Percentiles rank a stretch among this genome's conserved stretches.
These are phyloP conservation scores for Danio albolineatus DNA, from an alignment of 2,797 vertebrate genomes.

Conservation along the genomic window DNA sequence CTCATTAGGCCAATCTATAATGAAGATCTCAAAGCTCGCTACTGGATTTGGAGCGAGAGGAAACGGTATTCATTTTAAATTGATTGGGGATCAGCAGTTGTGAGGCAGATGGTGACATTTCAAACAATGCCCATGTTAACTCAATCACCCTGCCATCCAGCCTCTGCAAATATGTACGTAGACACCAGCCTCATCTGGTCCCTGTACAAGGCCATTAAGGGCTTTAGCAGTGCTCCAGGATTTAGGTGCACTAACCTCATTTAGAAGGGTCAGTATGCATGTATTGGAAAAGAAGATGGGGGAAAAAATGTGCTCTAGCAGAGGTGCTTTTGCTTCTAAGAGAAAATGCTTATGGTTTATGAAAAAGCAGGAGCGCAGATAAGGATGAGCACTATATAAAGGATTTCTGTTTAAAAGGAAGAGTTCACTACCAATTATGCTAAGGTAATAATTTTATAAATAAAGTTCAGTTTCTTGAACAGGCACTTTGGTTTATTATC, in stretches of 20 bases:
- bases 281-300: neutral
- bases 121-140: constrained; percentile 61
- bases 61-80: constrained; percentile 63
- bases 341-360: neutral
- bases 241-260: constrained; percentile 41
- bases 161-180: constrained; percentile 53
- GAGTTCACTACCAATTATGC: neutral
- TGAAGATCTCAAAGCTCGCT: constrained; percentile 55
- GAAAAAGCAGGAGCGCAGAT: neutral
- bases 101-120: constrained; percentile 66
- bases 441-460: no score
- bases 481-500: no score
- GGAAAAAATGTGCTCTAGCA: neutral
- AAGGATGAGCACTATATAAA: neutral
- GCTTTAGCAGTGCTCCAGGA: constrained; percentile 45
- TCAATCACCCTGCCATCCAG: constrained; percentile 53
- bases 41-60: constrained; percentile 60
- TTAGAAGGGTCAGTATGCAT: constrained; percentile 35
- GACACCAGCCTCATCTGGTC: constrained; percentile 55
- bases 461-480: no score
- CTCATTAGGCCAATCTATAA: constrained; percentile 67
- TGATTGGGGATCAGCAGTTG: constrained; percentile 63
- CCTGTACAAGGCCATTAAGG: constrained; percentile 52
- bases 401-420: neutral
- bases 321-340: neutral